Conservation (phyloP, 2,888 invertebrate species). For the Octodonta nipae region DNA sequence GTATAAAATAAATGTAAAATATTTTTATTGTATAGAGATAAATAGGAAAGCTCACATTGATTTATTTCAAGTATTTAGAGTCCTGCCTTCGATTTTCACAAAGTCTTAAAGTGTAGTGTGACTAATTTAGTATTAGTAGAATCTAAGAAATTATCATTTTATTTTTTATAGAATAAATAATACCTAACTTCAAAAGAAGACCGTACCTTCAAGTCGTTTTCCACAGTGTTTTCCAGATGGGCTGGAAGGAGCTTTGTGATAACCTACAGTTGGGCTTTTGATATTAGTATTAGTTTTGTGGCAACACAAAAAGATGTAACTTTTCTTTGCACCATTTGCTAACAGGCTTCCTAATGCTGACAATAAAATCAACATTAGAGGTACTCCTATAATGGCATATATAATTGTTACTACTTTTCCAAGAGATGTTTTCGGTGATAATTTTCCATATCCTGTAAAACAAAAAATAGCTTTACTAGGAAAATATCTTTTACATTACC, state of each 20-base stretch:
- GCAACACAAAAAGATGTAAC: slow-evolving; percentile 43
- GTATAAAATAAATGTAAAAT: too few species aligned
- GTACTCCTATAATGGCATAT: slow-evolving; percentile 78
- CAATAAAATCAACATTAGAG: slow-evolving; percentile 71
- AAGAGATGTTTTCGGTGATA: slow-evolving; percentile 68
- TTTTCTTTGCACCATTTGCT: slow-evolving; percentile 61
- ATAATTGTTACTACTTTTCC: slow-evolving; percentile 76
- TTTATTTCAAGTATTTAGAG: too few species aligned
- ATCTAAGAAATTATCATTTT: too few species aligned
- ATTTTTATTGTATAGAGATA: too few species aligned
- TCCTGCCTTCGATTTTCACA: too few species aligned
- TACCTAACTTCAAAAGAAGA: too few species aligned
- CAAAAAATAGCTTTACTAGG: slow-evolving; percentile 6
- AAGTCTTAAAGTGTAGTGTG: too few species aligned
- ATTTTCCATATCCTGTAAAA: slow-evolving; percentile 66
- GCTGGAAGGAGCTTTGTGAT: slow-evolving; percentile 44
- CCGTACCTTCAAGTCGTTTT: slow-evolving; percentile 21
- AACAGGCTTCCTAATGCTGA: slow-evolving; percentile 72
- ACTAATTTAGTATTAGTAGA: too few species aligned
- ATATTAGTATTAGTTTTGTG: slow-evolving; percentile 19
- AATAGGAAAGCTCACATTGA: too few species aligned
- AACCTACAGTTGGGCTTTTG: slow-evolving; percentile 28
- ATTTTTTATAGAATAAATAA: too few species aligned
- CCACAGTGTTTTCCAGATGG: slow-evolving; percentile 38
- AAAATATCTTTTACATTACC: too few species aligned